Evolutionary conservation across 2,888 invertebrate genomes (phyloP), one percentile per base, ranked within the genome.

Genomic region (Abrostola tripartita): DNA sequence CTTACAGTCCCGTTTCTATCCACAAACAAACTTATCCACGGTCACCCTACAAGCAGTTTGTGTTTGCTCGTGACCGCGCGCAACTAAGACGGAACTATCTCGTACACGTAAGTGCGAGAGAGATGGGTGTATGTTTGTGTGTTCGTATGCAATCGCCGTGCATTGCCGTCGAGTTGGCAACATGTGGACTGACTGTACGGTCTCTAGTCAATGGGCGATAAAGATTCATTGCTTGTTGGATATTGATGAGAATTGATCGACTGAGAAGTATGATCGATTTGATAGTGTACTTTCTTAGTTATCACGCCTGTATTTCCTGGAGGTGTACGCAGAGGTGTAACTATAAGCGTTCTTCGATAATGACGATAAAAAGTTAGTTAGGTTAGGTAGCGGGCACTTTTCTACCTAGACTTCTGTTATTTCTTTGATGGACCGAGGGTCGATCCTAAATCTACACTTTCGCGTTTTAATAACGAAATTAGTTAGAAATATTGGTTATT

Each of bases 31-130:
- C 36, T n/a, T 63, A 61, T 52, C 50, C 35, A 60, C 42, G 6
- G 74, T 59, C 71, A 76, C 73, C 67, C 67, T 65, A 78, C 71
- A 54, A 63, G 42, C 71, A 38, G 65, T 65, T 69, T 65, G 42
- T 24, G 41, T 65, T 62, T 59, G 60, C 68, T 72, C 68, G 50
- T 47, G 61, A n/a, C 52, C 12, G 47, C 14, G 44, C 40, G 8
- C 12, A 2, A 42, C 35, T 49, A 44, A 51, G 68, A 76, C 41
- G 61, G 35, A 8, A 57, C 6, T 14, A 36, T n/a, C 10, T 24
- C 6, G 6, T 1, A 24, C 35, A 12, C 5, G 6, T 4, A 54
- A 14, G 73, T 50, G 54, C 1, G 37, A 69, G 38, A 14, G 57
- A 52, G 62, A 61, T 7, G 37, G 7, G 9, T 7, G 8, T 51